Percentiles rank a stretch among this genome's conserved stretches.
These are phyloP conservation scores for Acronicta leporina DNA, from an alignment of 2,888 invertebrate genomes.

Conservation along the genomic window DNA sequence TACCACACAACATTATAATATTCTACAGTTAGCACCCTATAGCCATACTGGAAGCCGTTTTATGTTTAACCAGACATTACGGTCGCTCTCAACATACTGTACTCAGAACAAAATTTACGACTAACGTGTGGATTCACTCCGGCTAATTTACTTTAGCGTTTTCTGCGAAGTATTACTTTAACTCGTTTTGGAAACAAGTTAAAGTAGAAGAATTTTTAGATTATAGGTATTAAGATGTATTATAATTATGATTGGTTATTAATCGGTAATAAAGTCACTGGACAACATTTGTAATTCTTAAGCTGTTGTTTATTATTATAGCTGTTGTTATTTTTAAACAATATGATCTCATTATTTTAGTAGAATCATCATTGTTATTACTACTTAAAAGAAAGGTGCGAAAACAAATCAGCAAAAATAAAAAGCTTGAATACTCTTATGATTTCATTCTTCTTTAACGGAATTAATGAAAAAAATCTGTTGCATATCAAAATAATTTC, in stretches of 20 bases:
- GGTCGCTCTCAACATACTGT: conserved; percentile 7
- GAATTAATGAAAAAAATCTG: no score
- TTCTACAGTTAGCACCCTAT: conserved; percentile 2
- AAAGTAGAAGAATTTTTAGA: not conserved
- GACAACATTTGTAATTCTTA: conserved; percentile 22
- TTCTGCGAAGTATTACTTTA: conserved; percentile 15
- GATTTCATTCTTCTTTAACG: no score
- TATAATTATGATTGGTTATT: conserved; percentile 24
- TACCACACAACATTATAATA: conserved; percentile 1
- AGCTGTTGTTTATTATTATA: no score
- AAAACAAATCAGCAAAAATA: no score
- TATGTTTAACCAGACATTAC: conserved; percentile 17
- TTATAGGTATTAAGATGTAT: conserved; percentile 20
- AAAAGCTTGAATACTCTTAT: no score
- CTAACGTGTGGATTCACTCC: conserved; percentile 13
- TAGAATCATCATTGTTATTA: no score
- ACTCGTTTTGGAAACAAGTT: not conserved
- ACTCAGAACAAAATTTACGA: conserved; percentile 25
- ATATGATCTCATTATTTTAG: conserved; percentile 33
- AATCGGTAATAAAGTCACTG: conserved; percentile 30
- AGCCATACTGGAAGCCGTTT: conserved; percentile 5
- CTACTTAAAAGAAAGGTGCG: no score
- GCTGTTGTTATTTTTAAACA: conserved; percentile 15
- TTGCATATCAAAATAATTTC: no score
- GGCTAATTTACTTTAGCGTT: conserved; percentile 22